Evolutionary conservation across 2,888 invertebrate genomes (phyloP).

Genomic region (Tenthredo mesomela): DNA sequence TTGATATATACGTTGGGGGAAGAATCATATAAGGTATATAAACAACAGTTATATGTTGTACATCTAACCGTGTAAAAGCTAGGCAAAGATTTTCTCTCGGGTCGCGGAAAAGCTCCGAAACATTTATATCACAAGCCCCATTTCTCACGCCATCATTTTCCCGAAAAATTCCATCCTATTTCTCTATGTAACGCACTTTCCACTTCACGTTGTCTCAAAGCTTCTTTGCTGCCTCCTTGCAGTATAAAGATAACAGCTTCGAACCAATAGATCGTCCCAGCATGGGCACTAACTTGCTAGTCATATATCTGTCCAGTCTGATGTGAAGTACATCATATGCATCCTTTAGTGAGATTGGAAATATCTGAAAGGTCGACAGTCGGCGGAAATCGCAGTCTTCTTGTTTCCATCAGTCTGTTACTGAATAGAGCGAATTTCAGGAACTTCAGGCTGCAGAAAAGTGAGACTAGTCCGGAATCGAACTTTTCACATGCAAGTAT

Average conservation of each 20-base stretch:
- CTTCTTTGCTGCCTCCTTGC: neutral
- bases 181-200: constrained; percentile 4
- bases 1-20: constrained; percentile 9
- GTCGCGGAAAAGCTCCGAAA: constrained; percentile 25
- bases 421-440: neutral
- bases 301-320: neutral
- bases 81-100: neutral
- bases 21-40: constrained; percentile 26
- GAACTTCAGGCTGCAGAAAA: neutral
- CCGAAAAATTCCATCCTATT: neutral
- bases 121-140: constrained; percentile 18
- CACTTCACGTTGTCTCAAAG: constrained; percentile 6
- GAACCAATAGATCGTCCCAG: neutral
- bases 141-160: neutral
- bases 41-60: constrained; percentile 33
- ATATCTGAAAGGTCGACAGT: neutral
- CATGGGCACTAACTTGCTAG: neutral
- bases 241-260: neutral
- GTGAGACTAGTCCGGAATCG: neutral
- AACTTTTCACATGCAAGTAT: neutral
- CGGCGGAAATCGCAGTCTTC: neutral
- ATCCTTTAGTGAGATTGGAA: neutral
- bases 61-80: neutral
- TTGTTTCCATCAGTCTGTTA: neutral
- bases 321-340: neutral